These are phyloP conservation scores for Sinocyclocheilus rhinocerous DNA, from an alignment of 2,113 vertebrate genomes.

Conservation along the genomic window DNA sequence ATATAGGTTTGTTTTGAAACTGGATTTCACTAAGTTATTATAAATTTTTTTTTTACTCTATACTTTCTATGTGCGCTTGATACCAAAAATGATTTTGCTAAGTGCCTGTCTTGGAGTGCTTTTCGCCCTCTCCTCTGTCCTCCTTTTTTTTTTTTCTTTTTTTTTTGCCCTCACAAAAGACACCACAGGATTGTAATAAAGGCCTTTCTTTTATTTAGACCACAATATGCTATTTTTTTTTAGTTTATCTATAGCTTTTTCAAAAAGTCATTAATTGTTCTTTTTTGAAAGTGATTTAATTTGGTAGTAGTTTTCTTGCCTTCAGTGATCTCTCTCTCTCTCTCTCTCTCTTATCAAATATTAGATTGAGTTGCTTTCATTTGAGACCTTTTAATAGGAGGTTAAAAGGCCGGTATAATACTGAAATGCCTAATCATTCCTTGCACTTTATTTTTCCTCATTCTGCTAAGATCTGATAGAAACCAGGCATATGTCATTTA, in stretches of 20 bases:
- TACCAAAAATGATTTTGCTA: slow-evolving; percentile 64
- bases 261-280: not conserved
- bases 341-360: not conserved
- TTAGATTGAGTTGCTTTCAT: slow-evolving; percentile 28
- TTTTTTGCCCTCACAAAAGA: not conserved
- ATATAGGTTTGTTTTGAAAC: slow-evolving; percentile 24
- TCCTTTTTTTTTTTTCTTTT: too few species aligned
- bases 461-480: slow-evolving; percentile 55
- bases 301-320: not conserved
- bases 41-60: slow-evolving; percentile 30
- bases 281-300: not conserved
- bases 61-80: slow-evolving; percentile 52
- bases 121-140: slow-evolving; percentile 38
- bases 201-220: slow-evolving; percentile 48
- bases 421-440: slow-evolving; percentile 66
- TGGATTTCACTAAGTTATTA: slow-evolving; percentile 60
- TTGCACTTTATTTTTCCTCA: slow-evolving; percentile 79
- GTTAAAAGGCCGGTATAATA: slow-evolving; percentile 58
- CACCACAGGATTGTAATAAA: slow-evolving; percentile 64
- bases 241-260: slow-evolving; percentile 50
- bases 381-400: slow-evolving; percentile 56
- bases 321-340: not conserved
- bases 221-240: slow-evolving; percentile 52
- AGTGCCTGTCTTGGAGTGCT: slow-evolving; percentile 71
- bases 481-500: not conserved